Conservation (phyloP, 2,797 vertebrate species). For the Chrosomus eos region DNA sequence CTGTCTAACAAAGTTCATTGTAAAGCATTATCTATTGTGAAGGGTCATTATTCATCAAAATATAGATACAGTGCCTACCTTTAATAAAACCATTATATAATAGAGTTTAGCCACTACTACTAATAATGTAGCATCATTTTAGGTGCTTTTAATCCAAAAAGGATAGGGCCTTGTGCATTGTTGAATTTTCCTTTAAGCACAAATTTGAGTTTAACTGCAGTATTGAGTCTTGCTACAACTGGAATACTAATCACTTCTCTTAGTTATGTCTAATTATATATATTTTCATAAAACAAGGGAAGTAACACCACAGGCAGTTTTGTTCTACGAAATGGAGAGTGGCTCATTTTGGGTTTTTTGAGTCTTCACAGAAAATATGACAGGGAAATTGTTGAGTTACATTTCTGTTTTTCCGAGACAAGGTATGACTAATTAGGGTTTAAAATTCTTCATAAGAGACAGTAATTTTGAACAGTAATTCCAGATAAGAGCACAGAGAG, state of each 20-base stretch:
- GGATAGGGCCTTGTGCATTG: not conserved
- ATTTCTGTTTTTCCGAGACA: constrained; percentile 55
- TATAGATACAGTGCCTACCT: too few relatives aligned
- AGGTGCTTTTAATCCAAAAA: not conserved
- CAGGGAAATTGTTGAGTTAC: constrained; percentile 61
- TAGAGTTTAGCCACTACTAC: not conserved
- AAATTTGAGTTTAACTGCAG: constrained; percentile 58
- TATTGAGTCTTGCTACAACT: constrained; percentile 47
- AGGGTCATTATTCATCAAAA: not conserved
- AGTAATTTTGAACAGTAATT: constrained; percentile 64
- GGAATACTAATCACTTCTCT: constrained; percentile 61
- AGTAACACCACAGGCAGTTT: constrained; percentile 69
- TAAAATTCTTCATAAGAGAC: constrained; percentile 65
- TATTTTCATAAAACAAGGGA: constrained; percentile 64
- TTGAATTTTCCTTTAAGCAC: constrained; percentile 49
- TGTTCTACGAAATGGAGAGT: constrained; percentile 63
- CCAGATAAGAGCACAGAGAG: constrained; percentile 53
- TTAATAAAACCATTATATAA: not conserved
- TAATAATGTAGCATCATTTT: not conserved
- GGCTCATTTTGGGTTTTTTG: constrained; percentile 57
- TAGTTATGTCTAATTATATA: constrained; percentile 64
- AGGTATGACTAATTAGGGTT: constrained; percentile 65
- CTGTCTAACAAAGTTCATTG: not conserved
- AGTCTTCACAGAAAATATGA: constrained; percentile 63
- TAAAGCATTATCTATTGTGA: not conserved